A percentile compares a stretch with the other conserved stretches of the same genome.
phyloP scores from a whole-genome alignment of 2,113 vertebrate genomes.

The Odontesthes bonariensis region DNA sequence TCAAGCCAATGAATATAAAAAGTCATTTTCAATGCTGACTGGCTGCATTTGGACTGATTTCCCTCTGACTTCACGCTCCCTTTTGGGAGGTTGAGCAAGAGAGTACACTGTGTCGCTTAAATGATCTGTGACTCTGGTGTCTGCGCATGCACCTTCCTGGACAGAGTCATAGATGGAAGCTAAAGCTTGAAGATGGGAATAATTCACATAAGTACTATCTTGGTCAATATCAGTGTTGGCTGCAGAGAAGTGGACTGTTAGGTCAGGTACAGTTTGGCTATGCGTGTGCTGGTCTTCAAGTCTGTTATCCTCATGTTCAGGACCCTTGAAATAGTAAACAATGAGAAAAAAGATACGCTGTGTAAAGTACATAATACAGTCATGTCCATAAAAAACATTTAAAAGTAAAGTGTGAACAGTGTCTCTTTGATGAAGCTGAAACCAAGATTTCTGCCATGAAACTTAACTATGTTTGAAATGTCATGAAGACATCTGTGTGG shows the following conservation, averaged over 20 bases:
- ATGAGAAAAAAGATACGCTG: not conserved
- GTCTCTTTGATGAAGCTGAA: not conserved
- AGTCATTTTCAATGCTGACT: not conserved
- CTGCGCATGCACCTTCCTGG: not conserved
- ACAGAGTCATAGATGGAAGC: not conserved
- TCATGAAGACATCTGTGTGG: no score
- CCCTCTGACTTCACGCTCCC: not conserved
- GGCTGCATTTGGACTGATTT: not conserved
- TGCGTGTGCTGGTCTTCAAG: not conserved
- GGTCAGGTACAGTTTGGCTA: not conserved
- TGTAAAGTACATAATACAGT: no score
- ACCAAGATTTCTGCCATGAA: not conserved
- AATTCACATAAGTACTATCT: slow-evolving; percentile 14
- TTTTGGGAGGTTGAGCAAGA: slow-evolving; percentile 11
- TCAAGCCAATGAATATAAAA: slow-evolving; percentile 2
- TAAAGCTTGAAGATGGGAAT: not conserved
- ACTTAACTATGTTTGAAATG: no score
- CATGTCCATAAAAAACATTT: no score
- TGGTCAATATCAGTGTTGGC: not conserved
- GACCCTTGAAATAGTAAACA: slow-evolving; percentile 28
- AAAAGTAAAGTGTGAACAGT: no score
- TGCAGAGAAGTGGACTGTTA: not conserved
- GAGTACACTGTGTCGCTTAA: not conserved
- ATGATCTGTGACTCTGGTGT: not conserved
- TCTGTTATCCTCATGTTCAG: slow-evolving; percentile 4